Percentiles rank a stretch among this genome's conserved stretches.
These are phyloP conservation scores for Protomyctophum bolini DNA, from an alignment of 2,113 vertebrate genomes.

Conservation along the genomic window DNA sequence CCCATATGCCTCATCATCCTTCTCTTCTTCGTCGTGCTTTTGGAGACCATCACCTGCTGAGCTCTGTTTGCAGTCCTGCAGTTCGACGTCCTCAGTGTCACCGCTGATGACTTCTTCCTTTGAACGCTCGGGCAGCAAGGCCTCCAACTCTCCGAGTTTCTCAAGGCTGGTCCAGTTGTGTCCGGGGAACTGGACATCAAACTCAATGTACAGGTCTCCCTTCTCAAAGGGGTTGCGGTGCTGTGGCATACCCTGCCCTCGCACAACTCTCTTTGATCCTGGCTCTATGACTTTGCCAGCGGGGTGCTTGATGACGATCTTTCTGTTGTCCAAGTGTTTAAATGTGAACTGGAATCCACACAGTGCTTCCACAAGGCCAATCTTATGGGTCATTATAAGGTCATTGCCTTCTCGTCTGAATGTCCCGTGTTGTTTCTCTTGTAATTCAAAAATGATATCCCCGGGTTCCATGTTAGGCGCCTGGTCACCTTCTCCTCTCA, in stretches of 20 bases:
- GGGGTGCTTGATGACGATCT: conserved; percentile 95
- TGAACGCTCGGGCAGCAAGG: conserved; percentile 93
- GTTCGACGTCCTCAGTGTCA: conserved; percentile 94
- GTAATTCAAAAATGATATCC: conserved; percentile 94
- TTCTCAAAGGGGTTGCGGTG: conserved; percentile 99
- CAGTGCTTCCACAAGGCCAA: conserved; percentile 95
- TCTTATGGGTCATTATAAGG: conserved; percentile 92
- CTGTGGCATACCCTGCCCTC: conserved; percentile 97
- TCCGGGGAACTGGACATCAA: conserved; percentile 96
- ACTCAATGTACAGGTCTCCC: conserved; percentile 95
- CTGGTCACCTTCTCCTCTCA: conserved; percentile 97
- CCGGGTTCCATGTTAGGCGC: conserved; percentile 95
- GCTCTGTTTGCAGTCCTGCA: conserved; percentile 92
- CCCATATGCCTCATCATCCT: conserved; percentile 85
- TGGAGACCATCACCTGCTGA: conserved; percentile 86
- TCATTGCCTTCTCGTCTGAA: conserved; percentile 89
- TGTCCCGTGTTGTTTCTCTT: conserved; percentile 91
- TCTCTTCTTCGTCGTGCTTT: conserved; percentile 96
- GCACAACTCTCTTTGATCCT: conserved; percentile 83
- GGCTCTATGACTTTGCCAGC: conserved; percentile 98
- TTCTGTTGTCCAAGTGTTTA: conserved; percentile 92
- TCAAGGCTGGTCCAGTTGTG: conserved; percentile 98
- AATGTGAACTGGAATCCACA: conserved; percentile 97
- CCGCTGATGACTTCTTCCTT: conserved; percentile 88
- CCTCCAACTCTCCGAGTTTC: conserved; percentile 97